A percentile compares a stretch with the other conserved stretches of the same genome.
phyloP scores from a whole-genome alignment of 1,140 invertebrate species.

The Caenorhabditis briggsae region DNA sequence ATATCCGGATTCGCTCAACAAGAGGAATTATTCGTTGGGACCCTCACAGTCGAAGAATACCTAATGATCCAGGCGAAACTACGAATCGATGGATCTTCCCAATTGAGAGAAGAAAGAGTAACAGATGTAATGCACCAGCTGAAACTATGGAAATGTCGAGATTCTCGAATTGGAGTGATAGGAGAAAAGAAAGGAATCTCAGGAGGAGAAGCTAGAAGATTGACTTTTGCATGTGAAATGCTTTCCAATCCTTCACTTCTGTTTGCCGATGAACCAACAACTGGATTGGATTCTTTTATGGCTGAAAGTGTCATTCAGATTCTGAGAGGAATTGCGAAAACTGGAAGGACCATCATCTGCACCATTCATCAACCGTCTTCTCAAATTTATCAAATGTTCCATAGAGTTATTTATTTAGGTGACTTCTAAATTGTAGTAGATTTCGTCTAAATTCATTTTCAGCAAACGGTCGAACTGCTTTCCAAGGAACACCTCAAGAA shows the following conservation, averaged over 20 bases:
- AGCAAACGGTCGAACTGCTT: slow-evolving; percentile 79
- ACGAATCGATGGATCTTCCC: slow-evolving; percentile 20
- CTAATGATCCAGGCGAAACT: slow-evolving; percentile 79
- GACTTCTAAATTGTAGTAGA: slow-evolving; percentile 34
- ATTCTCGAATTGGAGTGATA: slow-evolving; percentile 73
- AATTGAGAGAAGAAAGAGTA: slow-evolving; percentile 51
- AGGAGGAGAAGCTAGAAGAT: slow-evolving; percentile 80
- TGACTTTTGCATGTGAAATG: slow-evolving; percentile 80
- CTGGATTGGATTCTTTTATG: slow-evolving; percentile 87
- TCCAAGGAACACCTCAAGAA: slow-evolving; percentile 72
- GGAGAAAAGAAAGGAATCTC: slow-evolving; percentile 73
- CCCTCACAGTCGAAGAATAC: slow-evolving; percentile 81
- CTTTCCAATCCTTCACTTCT: slow-evolving; percentile 85
- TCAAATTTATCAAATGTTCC: slow-evolving; percentile 86
- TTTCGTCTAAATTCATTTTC: slow-evolving; percentile 75
- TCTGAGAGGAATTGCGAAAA: slow-evolving; percentile 81
- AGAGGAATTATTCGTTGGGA: slow-evolving; percentile 81
- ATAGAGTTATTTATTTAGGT: slow-evolving; percentile 77
- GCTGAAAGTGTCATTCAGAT: slow-evolving; percentile 84
- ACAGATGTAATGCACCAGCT: slow-evolving; percentile 74
- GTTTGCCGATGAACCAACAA: slow-evolving; percentile 88
- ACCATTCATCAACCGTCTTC: slow-evolving; percentile 90
- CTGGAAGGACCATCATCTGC: slow-evolving; percentile 86
- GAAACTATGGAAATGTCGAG: slow-evolving; percentile 74
- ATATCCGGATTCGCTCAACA: slow-evolving; percentile 81